These are phyloP conservation scores for Scyliorhinus canicula DNA, from an alignment of 2,797 vertebrate species.

Conservation along the genomic window DNA sequence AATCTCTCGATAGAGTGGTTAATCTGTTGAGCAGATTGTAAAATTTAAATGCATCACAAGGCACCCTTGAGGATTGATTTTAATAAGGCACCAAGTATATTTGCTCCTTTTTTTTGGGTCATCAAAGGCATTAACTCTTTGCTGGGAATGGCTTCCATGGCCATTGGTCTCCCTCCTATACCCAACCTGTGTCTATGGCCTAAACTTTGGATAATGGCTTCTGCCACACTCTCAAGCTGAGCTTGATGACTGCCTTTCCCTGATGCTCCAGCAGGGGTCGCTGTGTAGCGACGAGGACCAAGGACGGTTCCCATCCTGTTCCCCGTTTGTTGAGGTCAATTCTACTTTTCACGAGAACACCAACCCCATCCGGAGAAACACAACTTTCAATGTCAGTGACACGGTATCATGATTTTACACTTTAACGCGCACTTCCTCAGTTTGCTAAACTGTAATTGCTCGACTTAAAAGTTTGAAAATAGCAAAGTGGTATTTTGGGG, in stretches of 20 bases:
- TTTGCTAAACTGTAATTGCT: too few relatives aligned
- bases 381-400: not conserved
- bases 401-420: not conserved
- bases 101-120: too few relatives aligned
- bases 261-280: not conserved
- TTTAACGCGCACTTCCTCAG: not conserved
- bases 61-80: too few relatives aligned
- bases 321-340: not conserved
- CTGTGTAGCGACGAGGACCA: not conserved
- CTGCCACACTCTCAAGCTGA: not conserved
- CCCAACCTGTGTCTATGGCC: too few relatives aligned
- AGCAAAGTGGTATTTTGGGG: not conserved
- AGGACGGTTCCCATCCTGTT: not conserved
- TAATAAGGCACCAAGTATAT: too few relatives aligned
- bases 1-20: too few relatives aligned
- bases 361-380: not conserved
- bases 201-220: not conserved
- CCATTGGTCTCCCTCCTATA: too few relatives aligned
- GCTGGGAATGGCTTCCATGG: too few relatives aligned
- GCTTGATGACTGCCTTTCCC: not conserved
- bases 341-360: not conserved
- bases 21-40: too few relatives aligned
- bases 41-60: too few relatives aligned
- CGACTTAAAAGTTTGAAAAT: not conserved
- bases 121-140: too few relatives aligned